Conservation (phyloP, 2,113 vertebrate genomes). For the Siniperca chuatsi region DNA sequence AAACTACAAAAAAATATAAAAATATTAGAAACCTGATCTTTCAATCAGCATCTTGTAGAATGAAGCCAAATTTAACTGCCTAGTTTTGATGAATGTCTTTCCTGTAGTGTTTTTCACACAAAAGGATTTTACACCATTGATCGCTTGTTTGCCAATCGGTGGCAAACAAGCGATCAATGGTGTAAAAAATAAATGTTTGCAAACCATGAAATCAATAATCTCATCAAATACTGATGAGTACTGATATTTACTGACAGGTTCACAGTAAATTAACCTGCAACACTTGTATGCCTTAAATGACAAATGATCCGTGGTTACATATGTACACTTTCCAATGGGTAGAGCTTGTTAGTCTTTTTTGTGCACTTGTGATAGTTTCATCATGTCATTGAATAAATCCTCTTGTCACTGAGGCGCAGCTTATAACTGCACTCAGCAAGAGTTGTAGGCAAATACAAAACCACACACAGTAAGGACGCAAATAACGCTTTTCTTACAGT, state of each 20-base stretch:
- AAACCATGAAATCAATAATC: slow-evolving; percentile 31
- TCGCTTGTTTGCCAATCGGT: slow-evolving; percentile 27
- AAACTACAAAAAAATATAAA: neutral
- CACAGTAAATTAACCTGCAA: slow-evolving; percentile 18
- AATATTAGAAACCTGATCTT: neutral
- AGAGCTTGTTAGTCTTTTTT: slow-evolving; percentile 16
- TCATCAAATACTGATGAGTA: slow-evolving; percentile 21
- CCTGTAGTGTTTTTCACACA: neutral
- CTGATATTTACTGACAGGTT: neutral
- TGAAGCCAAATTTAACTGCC: slow-evolving; percentile 19
- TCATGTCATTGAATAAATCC: slow-evolving; percentile 6
- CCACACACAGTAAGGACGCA: neutral
- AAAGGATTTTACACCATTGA: slow-evolving; percentile 26
- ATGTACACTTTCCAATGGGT: neutral
- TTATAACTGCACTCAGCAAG: neutral
- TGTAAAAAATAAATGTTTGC: slow-evolving; percentile 27
- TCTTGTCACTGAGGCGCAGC: neutral
- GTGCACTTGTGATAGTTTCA: neutral
- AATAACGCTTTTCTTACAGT: neutral
- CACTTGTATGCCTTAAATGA: slow-evolving; percentile 69
- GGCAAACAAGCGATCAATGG: no score
- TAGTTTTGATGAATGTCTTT: slow-evolving; percentile 33
- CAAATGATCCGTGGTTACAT: slow-evolving; percentile 20
- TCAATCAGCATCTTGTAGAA: slow-evolving; percentile 17
- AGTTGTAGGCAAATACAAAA: neutral